Evolutionary conservation across 2,113 vertebrate genomes (phyloP), one percentile per base, ranked within the genome.

Genomic region (Corythornis cristatus): DNA sequence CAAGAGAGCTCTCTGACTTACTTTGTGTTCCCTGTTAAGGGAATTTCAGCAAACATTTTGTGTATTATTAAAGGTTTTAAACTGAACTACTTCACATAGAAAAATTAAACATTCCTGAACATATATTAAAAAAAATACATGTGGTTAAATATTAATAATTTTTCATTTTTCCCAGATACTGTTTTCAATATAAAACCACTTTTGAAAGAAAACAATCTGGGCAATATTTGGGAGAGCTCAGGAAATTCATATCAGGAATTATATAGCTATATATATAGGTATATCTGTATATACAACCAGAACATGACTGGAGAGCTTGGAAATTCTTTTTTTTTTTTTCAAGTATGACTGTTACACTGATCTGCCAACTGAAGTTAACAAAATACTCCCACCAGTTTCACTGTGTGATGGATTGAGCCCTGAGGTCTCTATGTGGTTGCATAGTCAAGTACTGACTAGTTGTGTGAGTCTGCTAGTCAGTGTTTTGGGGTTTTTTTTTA

Each of bases 371-470:
- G 67, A 74, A 23, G 3, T 60, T 79, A 88, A 77, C 46, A 95
- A 93, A 91, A 96, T 92, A 85, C 78, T 90, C 94, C 76, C 37
- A 89, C 75, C 3, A 20, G 56, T 91, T 95, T 89, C 75, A 8
- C 37, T 19, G 43, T 83, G 67, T 93, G 81, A 96, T 88, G 60
- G 58, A 91, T 91, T 83, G 75, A 89, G 42, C 67, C 94, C 64
- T 3, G 20, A 88, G 75, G 84, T 67, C 64, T 87, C 35, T 79
- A 51, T 0, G 1, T 85, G 81, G 74, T 42, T 92, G 20, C 4
- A 3, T 43, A 88, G 89, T 54, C 83, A 25, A 9, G 83, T 82
- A 51, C 78, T 73, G 66, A 82, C 78, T 93, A 76, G 81, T 15
- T 71, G n/a, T 43, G 6, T 65, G 19, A 73, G 50, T 79, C 62